Percentiles rank a stretch among this genome's conserved stretches.
Evolutionary conservation across 2,113 vertebrate genomes (phyloP).

Genomic region (Dipodomys spectabilis): DNA sequence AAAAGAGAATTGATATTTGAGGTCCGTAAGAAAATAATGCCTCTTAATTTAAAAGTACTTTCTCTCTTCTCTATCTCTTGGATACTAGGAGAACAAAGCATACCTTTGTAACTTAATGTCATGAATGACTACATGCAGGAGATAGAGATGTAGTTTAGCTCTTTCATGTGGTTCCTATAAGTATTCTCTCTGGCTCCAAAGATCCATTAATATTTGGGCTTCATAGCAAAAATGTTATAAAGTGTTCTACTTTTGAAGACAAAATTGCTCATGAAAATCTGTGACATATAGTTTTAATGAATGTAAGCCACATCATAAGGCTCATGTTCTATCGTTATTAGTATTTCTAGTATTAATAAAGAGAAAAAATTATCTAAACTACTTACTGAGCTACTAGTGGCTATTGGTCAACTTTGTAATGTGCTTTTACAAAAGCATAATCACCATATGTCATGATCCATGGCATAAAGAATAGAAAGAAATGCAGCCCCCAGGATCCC

Average conservation of each 20-base stretch:
- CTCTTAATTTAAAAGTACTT: constrained; percentile 58
- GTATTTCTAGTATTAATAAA: constrained; percentile 66
- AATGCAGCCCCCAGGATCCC: constrained; percentile 57
- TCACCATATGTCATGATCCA: neutral
- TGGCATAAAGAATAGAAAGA: neutral
- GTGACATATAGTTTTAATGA: constrained; percentile 73
- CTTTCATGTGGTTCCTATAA: constrained; percentile 31
- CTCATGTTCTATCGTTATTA: constrained; percentile 78
- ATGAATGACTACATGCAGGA: neutral
- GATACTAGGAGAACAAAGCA: constrained; percentile 27
- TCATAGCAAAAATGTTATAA: constrained; percentile 49
- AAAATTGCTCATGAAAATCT: constrained; percentile 80
- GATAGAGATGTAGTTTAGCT: neutral
- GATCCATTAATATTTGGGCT: constrained; percentile 40
- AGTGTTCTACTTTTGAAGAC: constrained; percentile 67
- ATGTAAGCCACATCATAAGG: constrained; percentile 70
- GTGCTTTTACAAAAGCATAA: constrained; percentile 41
- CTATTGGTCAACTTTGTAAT: constrained; percentile 50
- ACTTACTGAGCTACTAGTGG: constrained; percentile 76
- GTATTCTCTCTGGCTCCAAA: constrained; percentile 39
- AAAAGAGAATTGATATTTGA: constrained; percentile 44
- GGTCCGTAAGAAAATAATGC: constrained; percentile 21
- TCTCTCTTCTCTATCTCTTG: constrained; percentile 37
- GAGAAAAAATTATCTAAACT: constrained; percentile 76
- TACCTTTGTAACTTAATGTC: constrained; percentile 17